Conservation (phyloP, 2,888 invertebrate species). For the Epinotia nisella region DNA sequence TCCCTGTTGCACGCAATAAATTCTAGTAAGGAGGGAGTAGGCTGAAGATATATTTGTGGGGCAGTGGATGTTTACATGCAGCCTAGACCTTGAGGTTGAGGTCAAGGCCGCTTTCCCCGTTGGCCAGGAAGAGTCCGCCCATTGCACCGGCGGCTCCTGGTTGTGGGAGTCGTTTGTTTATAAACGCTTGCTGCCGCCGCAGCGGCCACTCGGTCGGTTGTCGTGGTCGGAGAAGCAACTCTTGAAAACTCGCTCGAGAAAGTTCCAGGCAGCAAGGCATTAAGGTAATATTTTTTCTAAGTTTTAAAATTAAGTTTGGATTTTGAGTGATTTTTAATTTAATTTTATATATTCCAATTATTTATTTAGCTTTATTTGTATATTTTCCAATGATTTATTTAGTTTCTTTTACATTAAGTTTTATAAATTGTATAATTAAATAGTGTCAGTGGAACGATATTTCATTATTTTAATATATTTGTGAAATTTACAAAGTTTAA, state of each 20-base stretch:
- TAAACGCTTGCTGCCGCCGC: not conserved
- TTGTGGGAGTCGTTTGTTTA: not conserved
- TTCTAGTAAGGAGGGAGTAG: not conserved
- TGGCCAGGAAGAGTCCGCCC: conserved; percentile 10
- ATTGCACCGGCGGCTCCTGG: not conserved
- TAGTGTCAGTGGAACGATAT: not conserved
- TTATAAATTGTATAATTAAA: not conserved
- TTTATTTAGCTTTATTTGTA: too few relatives aligned
- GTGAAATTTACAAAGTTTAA: too few relatives aligned
- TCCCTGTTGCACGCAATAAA: conserved; percentile 12
- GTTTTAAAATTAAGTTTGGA: not conserved
- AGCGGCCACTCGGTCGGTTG: not conserved
- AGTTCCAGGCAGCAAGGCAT: not conserved
- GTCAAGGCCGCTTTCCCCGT: not conserved
- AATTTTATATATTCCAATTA: too few relatives aligned
- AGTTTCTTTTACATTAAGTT: not conserved
- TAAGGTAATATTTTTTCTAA: not conserved
- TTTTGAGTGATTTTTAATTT: not conserved
- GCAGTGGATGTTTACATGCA: conserved; percentile 5
- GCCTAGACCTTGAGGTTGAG: conserved; percentile 11
- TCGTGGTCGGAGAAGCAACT: not conserved
- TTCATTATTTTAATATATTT: not conserved
- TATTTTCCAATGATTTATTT: not conserved
- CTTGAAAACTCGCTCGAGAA: not conserved
- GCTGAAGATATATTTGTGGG: conserved; percentile 2